A percentile compares a stretch with the other conserved stretches of the same genome.
phyloP scores from a whole-genome alignment of 1,140 invertebrate species.

The Tachypleus tridentatus region DNA sequence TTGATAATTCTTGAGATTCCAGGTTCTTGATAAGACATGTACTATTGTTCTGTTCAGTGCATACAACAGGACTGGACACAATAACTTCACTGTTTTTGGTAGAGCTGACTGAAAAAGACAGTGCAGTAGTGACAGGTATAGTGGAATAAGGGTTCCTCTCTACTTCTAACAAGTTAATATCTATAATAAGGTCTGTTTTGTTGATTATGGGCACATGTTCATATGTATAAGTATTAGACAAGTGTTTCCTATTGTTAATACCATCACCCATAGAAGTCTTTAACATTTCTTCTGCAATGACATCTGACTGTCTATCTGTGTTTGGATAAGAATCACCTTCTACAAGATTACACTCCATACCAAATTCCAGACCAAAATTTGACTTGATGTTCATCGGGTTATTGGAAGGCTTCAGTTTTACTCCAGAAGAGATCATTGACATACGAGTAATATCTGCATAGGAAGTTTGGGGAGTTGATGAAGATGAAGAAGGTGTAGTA shows the following conservation, averaged over 20 bases:
- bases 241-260: too few relatives aligned
- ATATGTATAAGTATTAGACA: too few relatives aligned
- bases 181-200: too few relatives aligned
- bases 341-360: background rate
- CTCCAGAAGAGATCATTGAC: slow-evolving; percentile 23
- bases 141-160: too few relatives aligned
- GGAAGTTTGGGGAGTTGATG: slow-evolving; percentile 48
- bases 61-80: background rate
- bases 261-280: too few relatives aligned
- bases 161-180: too few relatives aligned
- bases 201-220: too few relatives aligned
- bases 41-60: background rate
- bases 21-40: background rate
- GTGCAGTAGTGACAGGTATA: too few relatives aligned
- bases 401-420: background rate
- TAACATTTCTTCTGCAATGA: background rate
- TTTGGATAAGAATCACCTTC: background rate
- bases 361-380: background rate
- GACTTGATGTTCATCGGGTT: background rate
- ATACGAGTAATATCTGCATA: slow-evolving; percentile 60
- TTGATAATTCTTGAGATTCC: background rate
- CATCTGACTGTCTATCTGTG: background rate
- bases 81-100: background rate
- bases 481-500: slow-evolving; percentile 31
- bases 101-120: too few relatives aligned